Evolutionary conservation across 2,113 vertebrate genomes (phyloP).

Genomic region (Otocyon megalotis): DNA sequence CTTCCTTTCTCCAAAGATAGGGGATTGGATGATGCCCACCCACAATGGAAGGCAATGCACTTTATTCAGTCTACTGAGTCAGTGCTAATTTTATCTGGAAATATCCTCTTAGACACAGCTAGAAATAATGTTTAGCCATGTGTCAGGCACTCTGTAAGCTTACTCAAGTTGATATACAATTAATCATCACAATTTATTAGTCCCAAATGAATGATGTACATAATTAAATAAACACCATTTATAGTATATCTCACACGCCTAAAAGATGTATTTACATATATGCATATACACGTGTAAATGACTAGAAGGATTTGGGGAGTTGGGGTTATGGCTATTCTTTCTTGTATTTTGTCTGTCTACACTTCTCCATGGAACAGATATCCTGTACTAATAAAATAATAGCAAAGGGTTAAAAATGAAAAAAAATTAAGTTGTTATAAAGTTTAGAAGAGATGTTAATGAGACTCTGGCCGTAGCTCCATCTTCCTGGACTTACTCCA

Average conservation of each 20-base stretch:
- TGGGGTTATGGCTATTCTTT: background rate
- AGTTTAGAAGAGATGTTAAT: background rate
- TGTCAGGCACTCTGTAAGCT: background rate
- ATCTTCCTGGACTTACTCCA: background rate
- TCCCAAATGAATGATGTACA: background rate
- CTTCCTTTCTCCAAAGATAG: background rate
- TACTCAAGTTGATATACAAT: background rate
- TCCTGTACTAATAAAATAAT: background rate
- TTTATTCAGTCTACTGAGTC: background rate
- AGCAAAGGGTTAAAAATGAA: background rate
- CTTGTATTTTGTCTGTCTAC: background rate
- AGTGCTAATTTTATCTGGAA: background rate
- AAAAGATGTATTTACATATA: background rate
- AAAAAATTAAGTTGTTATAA: background rate
- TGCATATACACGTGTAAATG: background rate
- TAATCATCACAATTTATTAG: background rate
- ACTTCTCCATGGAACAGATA: background rate
- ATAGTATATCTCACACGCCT: background rate
- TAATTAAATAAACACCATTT: background rate
- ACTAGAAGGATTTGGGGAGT: background rate
- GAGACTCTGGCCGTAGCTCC: background rate
- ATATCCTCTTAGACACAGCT: background rate
- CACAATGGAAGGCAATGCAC: background rate
- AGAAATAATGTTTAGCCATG: background rate
- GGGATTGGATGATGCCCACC: background rate